phyloP scores from a whole-genome alignment of 2,797 vertebrate genomes.

The Stomatorhinus walkeri region DNA sequence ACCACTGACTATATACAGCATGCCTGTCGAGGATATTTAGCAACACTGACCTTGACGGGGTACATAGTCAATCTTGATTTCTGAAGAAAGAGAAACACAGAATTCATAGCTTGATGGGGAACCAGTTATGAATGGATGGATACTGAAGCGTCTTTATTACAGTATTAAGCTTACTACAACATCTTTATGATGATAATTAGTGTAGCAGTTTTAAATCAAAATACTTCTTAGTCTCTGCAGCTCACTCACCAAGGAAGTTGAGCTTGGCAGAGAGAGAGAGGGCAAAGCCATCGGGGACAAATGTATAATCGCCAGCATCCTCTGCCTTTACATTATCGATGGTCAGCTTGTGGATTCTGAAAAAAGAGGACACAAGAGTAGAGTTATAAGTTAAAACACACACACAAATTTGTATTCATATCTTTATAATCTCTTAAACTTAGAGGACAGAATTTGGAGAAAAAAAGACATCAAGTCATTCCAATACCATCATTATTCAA shows the following conservation, averaged over 20 bases:
- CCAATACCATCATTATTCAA: background rate
- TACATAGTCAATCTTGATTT: constrained; percentile 87
- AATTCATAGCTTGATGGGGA: background rate
- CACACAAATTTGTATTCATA: background rate
- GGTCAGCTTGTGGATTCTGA: constrained; percentile 71
- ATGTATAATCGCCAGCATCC: constrained; percentile 84
- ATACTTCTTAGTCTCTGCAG: background rate
- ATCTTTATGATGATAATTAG: background rate
- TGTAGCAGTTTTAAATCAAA: background rate
- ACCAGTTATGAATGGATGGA: background rate
- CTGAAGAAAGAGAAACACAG: constrained; percentile 43
- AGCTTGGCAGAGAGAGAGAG: constrained; percentile 84
- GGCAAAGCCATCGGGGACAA: constrained; percentile 83
- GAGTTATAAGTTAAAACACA: background rate
- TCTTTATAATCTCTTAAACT: background rate
- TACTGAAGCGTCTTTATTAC: background rate
- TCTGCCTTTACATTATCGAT: constrained; percentile 73
- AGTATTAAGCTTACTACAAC: background rate
- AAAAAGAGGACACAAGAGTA: constrained; percentile 8
- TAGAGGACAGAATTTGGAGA: background rate
- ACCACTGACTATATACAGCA: background rate
- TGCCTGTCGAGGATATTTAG: background rate
- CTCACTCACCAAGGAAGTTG: constrained; percentile 80
- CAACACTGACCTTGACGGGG: constrained; percentile 68
- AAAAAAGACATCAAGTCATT: background rate